Base-by-base conservation (phyloP, 2,113 vertebrate genomes). In the Scatophagus argus region DNA sequence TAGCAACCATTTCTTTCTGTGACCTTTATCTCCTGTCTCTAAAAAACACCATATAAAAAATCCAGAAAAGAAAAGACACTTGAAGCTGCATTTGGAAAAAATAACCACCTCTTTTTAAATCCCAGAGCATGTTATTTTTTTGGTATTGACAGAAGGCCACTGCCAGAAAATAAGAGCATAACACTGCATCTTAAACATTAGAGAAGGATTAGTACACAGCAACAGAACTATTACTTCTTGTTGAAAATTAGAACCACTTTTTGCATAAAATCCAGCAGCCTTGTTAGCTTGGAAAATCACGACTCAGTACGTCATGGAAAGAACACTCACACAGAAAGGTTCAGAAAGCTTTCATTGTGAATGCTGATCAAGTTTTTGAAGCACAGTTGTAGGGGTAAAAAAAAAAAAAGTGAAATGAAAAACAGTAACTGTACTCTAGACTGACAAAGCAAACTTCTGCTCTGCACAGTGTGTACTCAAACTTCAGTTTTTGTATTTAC, bases 141-240 rank as follows among this genome's bases (percentile, higher is more conserved):
- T n/a, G 17, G 47, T 70, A 68, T 34, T 59, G 49, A 70, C 74
- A 83, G 65, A 75, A 47, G 44, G 69, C 13, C 25, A 43, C 36
- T 17, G 39, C 38, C 34, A 49, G 55, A 67, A 67, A 59, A 49
- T 38, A 44, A 31, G 25, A 62, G 16, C 56, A 21, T 5, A 36
- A 16, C 73, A 58, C 8, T 66, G 14, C 23, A 3, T 47, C 41
- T 10, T n/a, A 13, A 71, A 71, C 8, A 65, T 34, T 38, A 68
- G 63, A 4, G 12, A 63, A 54, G 3, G 2, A 70, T 63, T 64
- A 76, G 21, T 51, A 23, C 54, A 25, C 23, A 52, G 38, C 51
- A 46, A 31, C 51, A 46, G 63, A 77, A 51, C 32, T 32, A 29
- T 51, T 67, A 21, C 43, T 10, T 29, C 44, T 43, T 19, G 14